A percentile compares a stretch with the other conserved stretches of the same genome.
phyloP scores from a whole-genome alignment of 2,113 vertebrate genomes.

The Sphaerodactylus townsendi region DNA sequence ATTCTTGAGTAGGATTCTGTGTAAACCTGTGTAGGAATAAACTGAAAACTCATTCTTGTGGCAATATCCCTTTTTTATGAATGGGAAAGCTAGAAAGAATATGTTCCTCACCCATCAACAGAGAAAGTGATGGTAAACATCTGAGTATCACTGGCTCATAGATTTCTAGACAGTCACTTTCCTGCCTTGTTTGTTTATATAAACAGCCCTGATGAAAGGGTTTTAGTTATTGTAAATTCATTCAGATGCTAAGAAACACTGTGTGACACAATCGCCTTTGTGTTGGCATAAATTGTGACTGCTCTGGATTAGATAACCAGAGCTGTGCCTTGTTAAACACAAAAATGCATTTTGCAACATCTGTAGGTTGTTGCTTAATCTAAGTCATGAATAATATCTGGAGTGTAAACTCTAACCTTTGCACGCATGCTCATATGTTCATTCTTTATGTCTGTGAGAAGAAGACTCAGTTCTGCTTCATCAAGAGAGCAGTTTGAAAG shows the following conservation, averaged over 20 bases:
- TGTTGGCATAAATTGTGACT: background rate
- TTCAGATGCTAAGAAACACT: background rate
- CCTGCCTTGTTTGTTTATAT: background rate
- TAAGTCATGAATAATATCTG: background rate
- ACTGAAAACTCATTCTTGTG: constrained; percentile 10
- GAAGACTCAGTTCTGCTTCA: too few species aligned
- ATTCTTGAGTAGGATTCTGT: too few species aligned
- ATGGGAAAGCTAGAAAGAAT: constrained; percentile 18
- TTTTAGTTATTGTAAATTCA: constrained; percentile 5
- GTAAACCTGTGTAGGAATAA: too few species aligned
- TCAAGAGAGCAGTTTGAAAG: too few species aligned
- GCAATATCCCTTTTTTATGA: constrained; percentile 23
- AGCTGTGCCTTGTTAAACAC: fast-evolving
- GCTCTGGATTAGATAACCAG: background rate
- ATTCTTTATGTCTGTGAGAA: background rate
- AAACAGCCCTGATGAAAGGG: background rate
- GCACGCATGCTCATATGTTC: fast-evolving
- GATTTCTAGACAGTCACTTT: background rate
- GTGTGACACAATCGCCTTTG: background rate
- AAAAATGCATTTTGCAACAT: fast-evolving
- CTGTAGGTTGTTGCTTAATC: background rate
- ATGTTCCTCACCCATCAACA: background rate
- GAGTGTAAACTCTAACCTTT: fast-evolving
- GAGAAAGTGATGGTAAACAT: background rate
- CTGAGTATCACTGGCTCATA: background rate